phyloP scores from a whole-genome alignment of 2,888 invertebrate species.

The Caenorhabditis japonica region DNA sequence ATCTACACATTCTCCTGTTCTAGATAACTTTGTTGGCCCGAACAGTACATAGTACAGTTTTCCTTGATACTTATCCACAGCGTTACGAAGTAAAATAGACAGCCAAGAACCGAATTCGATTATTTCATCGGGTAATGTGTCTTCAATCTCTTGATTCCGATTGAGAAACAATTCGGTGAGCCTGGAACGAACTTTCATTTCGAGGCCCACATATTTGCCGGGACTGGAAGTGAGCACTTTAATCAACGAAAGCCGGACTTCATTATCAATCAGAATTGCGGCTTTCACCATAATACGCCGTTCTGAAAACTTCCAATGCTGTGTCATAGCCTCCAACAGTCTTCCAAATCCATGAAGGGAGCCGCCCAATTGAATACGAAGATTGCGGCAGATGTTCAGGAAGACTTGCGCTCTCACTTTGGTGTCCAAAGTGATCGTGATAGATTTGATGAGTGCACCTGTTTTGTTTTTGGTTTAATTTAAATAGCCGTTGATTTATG shows the following conservation, averaged over 20 bases:
- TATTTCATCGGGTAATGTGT: conserved; percentile 25
- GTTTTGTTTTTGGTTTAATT: no score
- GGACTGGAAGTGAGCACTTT: conserved; percentile 21
- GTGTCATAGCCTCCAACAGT: conserved; percentile 33
- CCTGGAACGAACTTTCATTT: conserved; percentile 46
- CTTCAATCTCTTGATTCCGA: conserved; percentile 42
- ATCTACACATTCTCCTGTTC: conserved; percentile 34
- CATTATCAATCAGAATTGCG: conserved; percentile 45
- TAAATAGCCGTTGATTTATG: background rate
- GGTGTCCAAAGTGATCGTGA: conserved; percentile 43
- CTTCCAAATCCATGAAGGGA: conserved; percentile 38
- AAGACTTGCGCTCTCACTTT: conserved; percentile 33
- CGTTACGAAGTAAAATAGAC: conserved; percentile 33
- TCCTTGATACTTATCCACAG: conserved; percentile 43
- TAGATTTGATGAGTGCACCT: conserved; percentile 47
- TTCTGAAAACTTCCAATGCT: conserved; percentile 39
- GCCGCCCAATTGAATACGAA: conserved; percentile 16
- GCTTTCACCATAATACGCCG: conserved; percentile 45
- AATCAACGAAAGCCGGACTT: conserved; percentile 15
- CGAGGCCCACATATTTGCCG: conserved; percentile 20
- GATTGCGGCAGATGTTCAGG: conserved; percentile 51
- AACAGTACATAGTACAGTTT: conserved; percentile 37
- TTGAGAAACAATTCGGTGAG: conserved; percentile 42
- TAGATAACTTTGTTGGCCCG: conserved; percentile 33
- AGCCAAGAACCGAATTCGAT: conserved; percentile 47